Evolutionary conservation across 2,888 invertebrate genomes (phyloP), one percentile per base, ranked within the genome.

Genomic region (Cantharis lateralis): DNA sequence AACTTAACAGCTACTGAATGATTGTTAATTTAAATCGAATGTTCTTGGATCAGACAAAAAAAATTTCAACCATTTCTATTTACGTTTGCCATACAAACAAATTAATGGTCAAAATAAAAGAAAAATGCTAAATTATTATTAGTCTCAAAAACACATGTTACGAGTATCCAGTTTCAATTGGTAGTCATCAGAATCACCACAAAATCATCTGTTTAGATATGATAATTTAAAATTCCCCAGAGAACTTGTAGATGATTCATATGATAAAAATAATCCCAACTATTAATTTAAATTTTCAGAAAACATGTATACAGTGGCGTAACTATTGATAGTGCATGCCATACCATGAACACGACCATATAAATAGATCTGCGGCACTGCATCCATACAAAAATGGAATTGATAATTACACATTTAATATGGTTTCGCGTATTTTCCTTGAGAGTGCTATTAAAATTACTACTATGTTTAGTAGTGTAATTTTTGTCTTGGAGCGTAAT

Each of bases 401-500:
- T n/a, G n/a, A n/a, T n/a, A 48, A 48, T 48, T 48, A 48, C n/a
- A 48, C 48, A 48, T 48, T 48, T 48, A n/a, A 48, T 48, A 48
- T 48, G n/a, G n/a, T 48, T 48, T 48, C 48, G n/a, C 48, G 13
- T 48, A 48, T n/a, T 48, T 48, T 48, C 48, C 48, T 48, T 48
- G 48, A 48, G n/a, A n/a, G 48, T 7, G 48, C n/a, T 7, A 48
- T 48, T 48, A 48, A n/a, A 48, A 48, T n/a, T 48, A 48, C 7
- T 48, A 48, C 48, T 48, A 48, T 48, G n/a, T 48, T 48, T 48
- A 48, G n/a, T 48, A n/a, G n/a, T n/a, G 48, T 48, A 18, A 66
- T 66, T 20, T n/a, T 16, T 73, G 73, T 73, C 24, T 68, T 68
- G 68, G 73, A 68, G 15, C n/a, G 20, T 48, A 32, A 66, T 73